Evolutionary conservation across 2,113 vertebrate genomes (phyloP).

Genomic region (Haemorhous mexicanus): DNA sequence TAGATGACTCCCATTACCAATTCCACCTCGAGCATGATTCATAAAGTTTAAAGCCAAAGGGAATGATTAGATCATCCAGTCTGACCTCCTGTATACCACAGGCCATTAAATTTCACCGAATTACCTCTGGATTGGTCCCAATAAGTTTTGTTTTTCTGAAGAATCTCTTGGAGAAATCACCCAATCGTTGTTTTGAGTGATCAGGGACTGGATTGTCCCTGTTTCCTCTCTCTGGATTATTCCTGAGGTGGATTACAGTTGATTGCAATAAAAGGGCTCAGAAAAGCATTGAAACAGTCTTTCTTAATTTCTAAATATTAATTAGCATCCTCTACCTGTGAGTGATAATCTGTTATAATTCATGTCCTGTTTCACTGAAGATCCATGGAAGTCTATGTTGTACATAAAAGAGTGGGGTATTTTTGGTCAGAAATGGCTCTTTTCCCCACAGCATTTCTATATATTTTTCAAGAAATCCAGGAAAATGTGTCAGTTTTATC

Average conservation of each 20-base stretch:
- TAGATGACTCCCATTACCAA: conserved; percentile 49
- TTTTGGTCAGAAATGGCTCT: not conserved
- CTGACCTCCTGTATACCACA: conserved; percentile 38
- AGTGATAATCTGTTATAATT: not conserved
- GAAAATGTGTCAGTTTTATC: not conserved
- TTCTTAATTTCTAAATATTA: not conserved
- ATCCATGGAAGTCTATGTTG: rapidly evolving
- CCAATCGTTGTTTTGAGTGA: rapidly evolving
- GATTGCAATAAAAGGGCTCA: not conserved
- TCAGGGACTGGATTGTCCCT: not conserved
- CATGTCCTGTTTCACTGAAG: not conserved
- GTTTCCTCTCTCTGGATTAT: not conserved
- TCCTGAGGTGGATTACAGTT: not conserved
- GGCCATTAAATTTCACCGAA: conserved; percentile 24
- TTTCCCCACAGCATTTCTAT: not conserved
- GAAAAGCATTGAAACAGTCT: not conserved
- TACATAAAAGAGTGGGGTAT: rapidly evolving
- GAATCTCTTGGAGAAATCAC: not conserved
- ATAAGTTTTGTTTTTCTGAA: conserved; percentile 26
- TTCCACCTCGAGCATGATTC: conserved; percentile 61
- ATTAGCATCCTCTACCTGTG: not conserved
- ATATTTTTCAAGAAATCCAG: not conserved
- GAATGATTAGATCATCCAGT: conserved; percentile 38
- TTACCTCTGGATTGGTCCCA: conserved; percentile 50
- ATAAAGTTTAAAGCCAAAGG: conserved; percentile 51